These are phyloP conservation scores for Echinops telfairi DNA, from an alignment of 2,113 vertebrate genomes.

Conservation along the genomic window DNA sequence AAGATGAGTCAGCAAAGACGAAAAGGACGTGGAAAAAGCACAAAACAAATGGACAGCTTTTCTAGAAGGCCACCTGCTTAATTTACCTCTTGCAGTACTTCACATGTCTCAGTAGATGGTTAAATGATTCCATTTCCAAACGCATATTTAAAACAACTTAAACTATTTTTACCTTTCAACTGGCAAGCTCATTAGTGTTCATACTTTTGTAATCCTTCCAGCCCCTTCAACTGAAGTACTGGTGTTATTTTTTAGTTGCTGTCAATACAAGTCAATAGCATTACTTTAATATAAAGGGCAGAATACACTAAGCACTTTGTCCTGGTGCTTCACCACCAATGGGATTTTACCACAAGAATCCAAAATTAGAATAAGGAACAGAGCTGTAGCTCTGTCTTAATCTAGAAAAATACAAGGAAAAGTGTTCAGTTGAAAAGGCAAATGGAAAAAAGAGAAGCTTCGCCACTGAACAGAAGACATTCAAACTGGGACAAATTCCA, in stretches of 20 bases:
- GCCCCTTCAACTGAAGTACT: neutral
- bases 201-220: neutral
- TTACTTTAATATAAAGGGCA: neutral
- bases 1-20: neutral
- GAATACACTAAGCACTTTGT: neutral
- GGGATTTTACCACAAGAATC: neutral
- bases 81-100: neutral
- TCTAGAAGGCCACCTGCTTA: neutral
- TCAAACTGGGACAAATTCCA: neutral
- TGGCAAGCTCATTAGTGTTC: neutral
- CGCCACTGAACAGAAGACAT: neutral
- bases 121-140: neutral
- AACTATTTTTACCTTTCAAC: neutral
- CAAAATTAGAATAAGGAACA: neutral
- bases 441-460: too few relatives aligned
- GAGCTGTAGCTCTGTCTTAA: neutral
- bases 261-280: slow-evolving; percentile 31
- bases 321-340: neutral
- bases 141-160: neutral
- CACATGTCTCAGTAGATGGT: neutral
- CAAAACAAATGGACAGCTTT: neutral
- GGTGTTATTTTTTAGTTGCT: neutral
- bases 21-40: neutral
- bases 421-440: too few relatives aligned
- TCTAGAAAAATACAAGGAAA: too few relatives aligned